A percentile compares a stretch with the other conserved stretches of the same genome.
phyloP scores from a whole-genome alignment of 1,140 invertebrate genomes.

The Physella acuta region DNA sequence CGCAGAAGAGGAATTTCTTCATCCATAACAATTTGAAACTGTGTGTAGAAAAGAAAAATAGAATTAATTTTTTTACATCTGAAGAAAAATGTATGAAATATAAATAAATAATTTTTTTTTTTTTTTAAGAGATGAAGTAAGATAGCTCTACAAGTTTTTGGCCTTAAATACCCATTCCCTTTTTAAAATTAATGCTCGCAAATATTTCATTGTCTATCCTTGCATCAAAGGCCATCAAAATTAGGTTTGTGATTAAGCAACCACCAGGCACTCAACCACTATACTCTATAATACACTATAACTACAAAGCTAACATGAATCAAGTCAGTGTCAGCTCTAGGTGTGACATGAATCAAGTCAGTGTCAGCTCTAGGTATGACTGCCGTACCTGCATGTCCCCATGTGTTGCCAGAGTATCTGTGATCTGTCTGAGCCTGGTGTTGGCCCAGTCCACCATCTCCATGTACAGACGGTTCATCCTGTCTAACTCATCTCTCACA shows the following conservation, averaged over 20 bases:
- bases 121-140: background rate
- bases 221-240: too few relatives aligned
- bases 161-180: too few relatives aligned
- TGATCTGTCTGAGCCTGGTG: constrained; percentile 48
- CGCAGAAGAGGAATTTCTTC: constrained; percentile 51
- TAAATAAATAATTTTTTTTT: background rate
- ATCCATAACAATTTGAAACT: constrained; percentile 53
- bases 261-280: too few relatives aligned
- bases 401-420: constrained; percentile 39
- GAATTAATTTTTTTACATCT: too few relatives aligned
- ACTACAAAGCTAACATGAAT: too few relatives aligned
- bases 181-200: too few relatives aligned
- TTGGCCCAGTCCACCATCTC: constrained; percentile 51
- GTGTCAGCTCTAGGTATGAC: too few relatives aligned
- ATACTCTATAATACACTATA: too few relatives aligned
- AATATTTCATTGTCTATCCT: too few relatives aligned
- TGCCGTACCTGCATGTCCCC: constrained; percentile 49
- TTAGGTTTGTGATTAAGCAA: too few relatives aligned
- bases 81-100: background rate
- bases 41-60: constrained; percentile 27
- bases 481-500: constrained; percentile 81
- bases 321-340: too few relatives aligned
- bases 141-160: background rate
- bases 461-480: constrained; percentile 62
- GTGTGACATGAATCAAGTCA: too few relatives aligned